Conservation (phyloP, 2,113 vertebrate genomes). For the Erinaceus europaeus region DNA sequence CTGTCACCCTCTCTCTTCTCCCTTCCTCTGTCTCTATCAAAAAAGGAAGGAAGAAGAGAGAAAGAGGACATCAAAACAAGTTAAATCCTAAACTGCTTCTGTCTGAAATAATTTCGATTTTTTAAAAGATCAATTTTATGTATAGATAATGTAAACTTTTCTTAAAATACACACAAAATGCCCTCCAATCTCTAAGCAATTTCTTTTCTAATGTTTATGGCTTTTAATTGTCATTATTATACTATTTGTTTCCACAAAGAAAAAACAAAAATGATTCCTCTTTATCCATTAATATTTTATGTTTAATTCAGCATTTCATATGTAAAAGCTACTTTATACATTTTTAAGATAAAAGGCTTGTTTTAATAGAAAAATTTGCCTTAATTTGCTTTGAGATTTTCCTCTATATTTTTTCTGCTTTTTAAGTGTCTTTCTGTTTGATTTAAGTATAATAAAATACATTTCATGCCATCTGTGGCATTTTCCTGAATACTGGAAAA, state of each 20-base stretch:
- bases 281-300: background rate
- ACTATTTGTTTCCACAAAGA: conserved; percentile 1
- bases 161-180: background rate
- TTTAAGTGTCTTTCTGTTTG: background rate
- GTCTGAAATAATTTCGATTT: too few species aligned
- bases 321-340: background rate
- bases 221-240: background rate
- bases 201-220: background rate
- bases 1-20: too few species aligned
- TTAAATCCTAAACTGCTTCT: background rate
- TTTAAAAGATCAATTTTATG: too few species aligned
- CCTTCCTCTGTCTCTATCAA: too few species aligned
- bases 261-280: background rate
- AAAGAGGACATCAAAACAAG: too few species aligned
- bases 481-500: background rate
- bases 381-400: background rate
- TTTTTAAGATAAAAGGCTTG: background rate
- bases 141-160: too few species aligned
- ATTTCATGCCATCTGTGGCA: background rate
- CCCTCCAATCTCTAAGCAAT: background rate
- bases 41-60: too few species aligned
- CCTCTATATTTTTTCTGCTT: background rate
- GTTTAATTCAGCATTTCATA: background rate
- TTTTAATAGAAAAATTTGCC: background rate
- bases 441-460: background rate